Conservation (phyloP, 2,888 invertebrate genomes). For the Sphaerophoria taeniata region DNA sequence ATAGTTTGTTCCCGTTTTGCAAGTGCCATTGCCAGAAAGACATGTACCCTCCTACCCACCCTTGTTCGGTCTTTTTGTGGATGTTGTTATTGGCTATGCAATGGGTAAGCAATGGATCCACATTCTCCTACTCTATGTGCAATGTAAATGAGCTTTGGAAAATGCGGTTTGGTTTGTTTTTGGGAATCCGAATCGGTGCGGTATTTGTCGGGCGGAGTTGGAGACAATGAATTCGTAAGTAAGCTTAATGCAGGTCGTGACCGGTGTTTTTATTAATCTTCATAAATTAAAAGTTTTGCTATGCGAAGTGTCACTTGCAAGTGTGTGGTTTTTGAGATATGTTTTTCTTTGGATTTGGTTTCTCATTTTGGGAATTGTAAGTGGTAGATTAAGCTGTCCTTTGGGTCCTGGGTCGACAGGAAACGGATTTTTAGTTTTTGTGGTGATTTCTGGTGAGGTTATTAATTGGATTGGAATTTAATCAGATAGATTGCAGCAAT, state of each 20-base stretch:
- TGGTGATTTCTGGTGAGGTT: constrained; percentile 23
- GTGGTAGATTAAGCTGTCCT: neutral
- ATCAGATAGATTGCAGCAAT: constrained; percentile 39
- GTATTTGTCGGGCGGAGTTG: constrained; percentile 23
- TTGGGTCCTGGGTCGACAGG: neutral
- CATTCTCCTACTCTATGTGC: constrained; percentile 27
- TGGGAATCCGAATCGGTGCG: neutral
- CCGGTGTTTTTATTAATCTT: constrained; percentile 74
- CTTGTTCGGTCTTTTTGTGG: constrained; percentile 34
- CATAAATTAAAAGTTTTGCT: constrained; percentile 70
- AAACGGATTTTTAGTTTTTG: neutral
- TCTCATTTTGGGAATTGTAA: neutral
- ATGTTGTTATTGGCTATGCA: constrained; percentile 54
- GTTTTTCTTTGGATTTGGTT: constrained; percentile 36
- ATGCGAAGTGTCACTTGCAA: constrained; percentile 67
- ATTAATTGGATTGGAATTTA: constrained; percentile 55
- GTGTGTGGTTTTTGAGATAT: constrained; percentile 63
- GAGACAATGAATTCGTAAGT: constrained; percentile 71
- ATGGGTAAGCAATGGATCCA: constrained; percentile 2
- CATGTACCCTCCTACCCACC: constrained; percentile 27
- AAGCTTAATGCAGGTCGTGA: constrained; percentile 71
- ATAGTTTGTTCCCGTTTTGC: constrained; percentile 60
- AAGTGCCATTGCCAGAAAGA: constrained; percentile 66
- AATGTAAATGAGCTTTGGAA: constrained; percentile 43
- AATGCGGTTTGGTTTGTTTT: constrained; percentile 59